A percentile compares a stretch with the other conserved stretches of the same genome.
Conservation (phyloP, 1,140 invertebrate species). For the Plutomurus gul region DNA sequence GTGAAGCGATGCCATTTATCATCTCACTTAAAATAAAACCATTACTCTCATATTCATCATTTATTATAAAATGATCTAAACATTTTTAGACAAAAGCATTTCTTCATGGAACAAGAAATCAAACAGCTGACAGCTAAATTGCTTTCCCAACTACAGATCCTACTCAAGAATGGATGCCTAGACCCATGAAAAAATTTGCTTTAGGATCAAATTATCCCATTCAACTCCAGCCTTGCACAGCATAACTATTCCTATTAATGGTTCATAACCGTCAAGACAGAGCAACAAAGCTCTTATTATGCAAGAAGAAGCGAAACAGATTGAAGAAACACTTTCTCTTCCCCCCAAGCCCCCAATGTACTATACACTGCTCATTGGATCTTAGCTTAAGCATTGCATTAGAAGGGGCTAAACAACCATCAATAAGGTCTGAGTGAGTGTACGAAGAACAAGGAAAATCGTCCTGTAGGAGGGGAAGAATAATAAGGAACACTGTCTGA, state of each 20-base stretch:
- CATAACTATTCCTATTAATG: not conserved
- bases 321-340: not conserved
- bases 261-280: not conserved
- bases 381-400: no score
- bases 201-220: not conserved
- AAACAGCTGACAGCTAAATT: slow-evolving; percentile 2
- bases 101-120: not conserved
- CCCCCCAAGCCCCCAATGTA: not conserved
- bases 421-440: not conserved
- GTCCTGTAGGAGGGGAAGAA: slow-evolving; percentile 7
- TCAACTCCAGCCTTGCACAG: not conserved
- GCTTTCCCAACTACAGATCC: not conserved
- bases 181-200: not conserved
- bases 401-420: no score
- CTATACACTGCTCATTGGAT: no score
- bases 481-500: not conserved
- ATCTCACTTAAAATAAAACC: not conserved
- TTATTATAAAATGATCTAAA: slow-evolving; percentile 15
- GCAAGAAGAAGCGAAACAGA: not conserved
- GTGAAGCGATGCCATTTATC: not conserved
- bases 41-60: not conserved
- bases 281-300: not conserved
- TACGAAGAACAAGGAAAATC: slow-evolving; percentile 6
- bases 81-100: slow-evolving; percentile 10
- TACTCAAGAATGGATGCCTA: not conserved